These are phyloP conservation scores for Penaeus japonicus DNA, from an alignment of 1,140 invertebrate genomes.

Conservation along the genomic window DNA sequence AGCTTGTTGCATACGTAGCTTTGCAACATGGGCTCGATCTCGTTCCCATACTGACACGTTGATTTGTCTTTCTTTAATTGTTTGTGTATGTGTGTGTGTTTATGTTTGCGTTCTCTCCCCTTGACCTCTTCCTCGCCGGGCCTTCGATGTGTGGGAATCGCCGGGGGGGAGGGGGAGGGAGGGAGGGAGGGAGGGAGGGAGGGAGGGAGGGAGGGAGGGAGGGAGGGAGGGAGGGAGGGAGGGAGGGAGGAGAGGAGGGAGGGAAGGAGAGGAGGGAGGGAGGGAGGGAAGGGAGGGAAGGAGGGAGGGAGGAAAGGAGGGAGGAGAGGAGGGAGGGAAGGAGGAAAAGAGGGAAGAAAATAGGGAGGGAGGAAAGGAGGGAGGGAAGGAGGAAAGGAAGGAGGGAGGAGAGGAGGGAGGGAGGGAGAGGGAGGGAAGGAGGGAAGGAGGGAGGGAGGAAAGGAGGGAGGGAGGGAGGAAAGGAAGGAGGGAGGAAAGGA, in stretches of 20 bases:
- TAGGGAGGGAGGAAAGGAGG: background rate
- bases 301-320: too few relatives aligned
- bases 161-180: background rate
- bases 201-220: background rate
- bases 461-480: background rate
- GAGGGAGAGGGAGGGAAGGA: background rate
- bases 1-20: background rate
- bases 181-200: background rate
- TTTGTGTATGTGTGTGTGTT: too few relatives aligned
- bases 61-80: too few relatives aligned
- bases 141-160: background rate
- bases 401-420: too few relatives aligned
- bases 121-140: background rate
- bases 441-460: background rate
- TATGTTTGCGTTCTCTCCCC: too few relatives aligned
- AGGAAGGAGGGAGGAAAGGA: too few relatives aligned
- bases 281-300: background rate
- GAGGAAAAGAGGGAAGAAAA: too few relatives aligned
- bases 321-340: background rate
- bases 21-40: too few relatives aligned
- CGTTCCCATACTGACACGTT: too few relatives aligned
- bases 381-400: too few relatives aligned
- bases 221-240: background rate
- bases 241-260: background rate
- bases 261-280: background rate